Percentiles rank a stretch among this genome's conserved stretches.
Conservation (phyloP, 2,797 vertebrate genomes). For the Enteromius afrohamiltoni region DNA sequence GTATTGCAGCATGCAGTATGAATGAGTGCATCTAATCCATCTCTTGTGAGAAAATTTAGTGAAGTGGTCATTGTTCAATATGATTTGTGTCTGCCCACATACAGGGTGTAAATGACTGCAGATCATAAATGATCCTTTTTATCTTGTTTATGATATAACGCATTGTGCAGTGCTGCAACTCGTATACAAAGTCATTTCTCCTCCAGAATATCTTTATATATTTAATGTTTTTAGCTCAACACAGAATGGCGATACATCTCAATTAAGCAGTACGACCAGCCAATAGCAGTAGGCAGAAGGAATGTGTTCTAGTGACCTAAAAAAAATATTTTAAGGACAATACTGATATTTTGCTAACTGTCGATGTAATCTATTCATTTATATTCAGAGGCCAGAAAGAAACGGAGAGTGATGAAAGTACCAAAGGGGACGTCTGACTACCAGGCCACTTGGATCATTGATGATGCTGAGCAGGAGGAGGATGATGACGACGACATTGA, state of each 20-base stretch:
- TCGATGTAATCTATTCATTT: not conserved
- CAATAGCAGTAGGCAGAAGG: not conserved
- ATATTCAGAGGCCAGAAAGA: conserved; percentile 80
- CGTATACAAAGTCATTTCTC: not conserved
- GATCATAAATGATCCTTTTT: not conserved
- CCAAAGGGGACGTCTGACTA: conserved; percentile 96
- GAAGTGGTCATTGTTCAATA: not conserved
- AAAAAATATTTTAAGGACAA: not conserved
- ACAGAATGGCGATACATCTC: not conserved
- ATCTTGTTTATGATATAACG: not conserved
- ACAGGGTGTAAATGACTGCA: not conserved
- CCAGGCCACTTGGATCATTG: conserved; percentile 94
- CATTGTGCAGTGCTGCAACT: not conserved
- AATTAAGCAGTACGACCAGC: not conserved
- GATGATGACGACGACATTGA: conserved; percentile 63
- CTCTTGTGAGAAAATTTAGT: not conserved
- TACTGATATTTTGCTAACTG: not conserved
- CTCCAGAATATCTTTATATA: not conserved
- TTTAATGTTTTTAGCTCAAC: not conserved
- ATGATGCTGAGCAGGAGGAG: conserved; percentile 70
- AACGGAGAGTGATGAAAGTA: conserved; percentile 83
- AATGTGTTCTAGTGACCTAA: not conserved
- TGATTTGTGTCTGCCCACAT: conserved; percentile 5
- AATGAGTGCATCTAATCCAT: not conserved
- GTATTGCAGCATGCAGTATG: not conserved